phyloP scores from a whole-genome alignment of 2,797 vertebrate species.

The Chrysocyon brachyurus region DNA sequence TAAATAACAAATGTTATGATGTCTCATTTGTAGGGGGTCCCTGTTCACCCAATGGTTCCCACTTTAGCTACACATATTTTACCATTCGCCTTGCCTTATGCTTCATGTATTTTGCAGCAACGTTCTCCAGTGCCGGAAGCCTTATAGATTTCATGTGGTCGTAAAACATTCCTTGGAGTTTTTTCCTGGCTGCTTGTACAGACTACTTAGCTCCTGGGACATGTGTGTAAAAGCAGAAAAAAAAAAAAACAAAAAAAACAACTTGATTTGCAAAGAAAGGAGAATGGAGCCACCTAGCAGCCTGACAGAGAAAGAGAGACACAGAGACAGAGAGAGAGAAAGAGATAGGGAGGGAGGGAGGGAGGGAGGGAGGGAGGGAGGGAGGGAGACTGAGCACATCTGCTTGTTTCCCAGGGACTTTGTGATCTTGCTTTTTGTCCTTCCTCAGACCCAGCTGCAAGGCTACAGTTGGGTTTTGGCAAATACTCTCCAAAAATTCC shows the following conservation, averaged over 20 bases:
- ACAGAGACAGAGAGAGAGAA: too few relatives aligned
- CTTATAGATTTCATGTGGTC: not conserved
- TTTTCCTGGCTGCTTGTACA: not conserved
- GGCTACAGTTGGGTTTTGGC: not conserved
- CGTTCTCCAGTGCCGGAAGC: not conserved
- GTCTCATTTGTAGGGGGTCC: not conserved
- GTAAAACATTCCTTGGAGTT: not conserved
- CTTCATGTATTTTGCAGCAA: not conserved
- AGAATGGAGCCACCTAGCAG: not conserved
- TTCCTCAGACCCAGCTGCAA: not conserved
- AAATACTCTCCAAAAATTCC: not conserved
- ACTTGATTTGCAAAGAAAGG: not conserved
- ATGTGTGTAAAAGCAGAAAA: not conserved
- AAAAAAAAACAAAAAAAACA: too few relatives aligned
- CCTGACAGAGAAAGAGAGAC: not conserved
- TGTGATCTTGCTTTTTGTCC: not conserved
- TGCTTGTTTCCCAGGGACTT: not conserved
- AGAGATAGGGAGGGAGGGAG: too few relatives aligned
- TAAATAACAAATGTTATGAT: too few relatives aligned
- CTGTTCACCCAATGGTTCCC: not conserved
- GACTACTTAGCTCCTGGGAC: fast-evolving
- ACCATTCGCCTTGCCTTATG: not conserved
- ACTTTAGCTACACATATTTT: not conserved
- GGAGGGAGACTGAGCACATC: too few relatives aligned
- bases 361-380: not conserved